Percentiles rank a stretch among this genome's conserved stretches.
phyloP scores from a whole-genome alignment of 2,888 invertebrate genomes.

The Cordilura impudica region DNA sequence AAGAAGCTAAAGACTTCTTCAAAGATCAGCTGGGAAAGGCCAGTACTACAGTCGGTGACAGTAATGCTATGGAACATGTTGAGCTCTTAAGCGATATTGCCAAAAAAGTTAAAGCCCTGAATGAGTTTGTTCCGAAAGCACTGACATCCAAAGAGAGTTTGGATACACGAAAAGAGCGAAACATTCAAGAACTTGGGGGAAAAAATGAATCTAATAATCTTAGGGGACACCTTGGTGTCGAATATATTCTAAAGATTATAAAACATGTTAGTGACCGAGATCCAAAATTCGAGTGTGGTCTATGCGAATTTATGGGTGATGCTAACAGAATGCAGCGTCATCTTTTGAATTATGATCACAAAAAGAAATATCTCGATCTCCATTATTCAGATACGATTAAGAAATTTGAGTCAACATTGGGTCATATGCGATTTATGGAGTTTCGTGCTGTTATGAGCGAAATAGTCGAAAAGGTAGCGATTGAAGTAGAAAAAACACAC shows the following conservation, averaged over 20 bases:
- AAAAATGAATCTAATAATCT: slow-evolving; percentile 1
- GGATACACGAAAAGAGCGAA: not conserved
- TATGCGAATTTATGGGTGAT: slow-evolving; percentile 84
- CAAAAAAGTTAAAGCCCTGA: slow-evolving; percentile 14
- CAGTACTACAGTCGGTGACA: not conserved
- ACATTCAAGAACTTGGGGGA: not conserved
- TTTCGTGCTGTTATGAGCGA: slow-evolving; percentile 72
- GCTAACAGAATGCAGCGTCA: slow-evolving; percentile 87
- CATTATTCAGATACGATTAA: slow-evolving; percentile 79
- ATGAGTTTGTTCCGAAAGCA: slow-evolving; percentile 9
- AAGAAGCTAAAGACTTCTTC: slow-evolving; percentile 7
- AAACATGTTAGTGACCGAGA: slow-evolving; percentile 83
- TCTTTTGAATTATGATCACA: slow-evolving; percentile 81
- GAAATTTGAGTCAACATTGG: slow-evolving; percentile 80
- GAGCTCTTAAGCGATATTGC: slow-evolving; percentile 15
- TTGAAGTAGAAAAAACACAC: slow-evolving; percentile 85
- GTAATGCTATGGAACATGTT: not conserved
- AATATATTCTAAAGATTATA: slow-evolving; percentile 86
- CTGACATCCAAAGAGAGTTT: not conserved
- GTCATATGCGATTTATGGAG: slow-evolving; percentile 77
- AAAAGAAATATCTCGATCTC: slow-evolving; percentile 82
- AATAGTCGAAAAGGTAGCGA: slow-evolving; percentile 80
- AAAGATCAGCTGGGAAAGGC: not conserved
- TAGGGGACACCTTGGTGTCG: slow-evolving; percentile 82
- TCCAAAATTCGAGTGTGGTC: slow-evolving; percentile 85